phyloP scores from a whole-genome alignment of 2,113 vertebrate species.

The Mormyrus lacerda region DNA sequence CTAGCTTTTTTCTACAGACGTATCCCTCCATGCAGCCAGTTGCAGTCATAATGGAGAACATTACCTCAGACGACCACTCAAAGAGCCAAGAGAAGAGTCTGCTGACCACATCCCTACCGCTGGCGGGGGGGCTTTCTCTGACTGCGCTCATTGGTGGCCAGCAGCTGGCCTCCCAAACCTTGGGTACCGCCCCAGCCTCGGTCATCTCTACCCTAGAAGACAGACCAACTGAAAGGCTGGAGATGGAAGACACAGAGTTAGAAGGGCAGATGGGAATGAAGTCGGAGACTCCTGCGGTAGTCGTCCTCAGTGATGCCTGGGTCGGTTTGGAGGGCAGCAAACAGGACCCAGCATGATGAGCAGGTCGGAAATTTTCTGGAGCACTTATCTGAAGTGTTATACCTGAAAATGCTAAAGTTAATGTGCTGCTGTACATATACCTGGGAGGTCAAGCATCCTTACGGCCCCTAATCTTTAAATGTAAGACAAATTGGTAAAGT shows the following conservation, averaged over 20 bases:
- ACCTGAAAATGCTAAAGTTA: neutral
- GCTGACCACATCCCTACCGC: conserved; percentile 54
- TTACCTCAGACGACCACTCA: conserved; percentile 61
- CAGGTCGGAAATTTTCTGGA: neutral
- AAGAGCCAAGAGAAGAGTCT: conserved; percentile 58
- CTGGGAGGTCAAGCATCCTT: neutral
- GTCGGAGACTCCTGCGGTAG: conserved; percentile 61
- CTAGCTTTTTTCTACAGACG: conserved; percentile 74
- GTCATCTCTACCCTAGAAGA: conserved; percentile 72
- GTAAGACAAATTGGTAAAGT: neutral
- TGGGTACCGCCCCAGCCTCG: conserved; percentile 68
- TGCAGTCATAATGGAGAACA: conserved; percentile 72
- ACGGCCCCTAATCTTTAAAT: neutral
- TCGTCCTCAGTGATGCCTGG: conserved; percentile 56
- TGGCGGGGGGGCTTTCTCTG: conserved; percentile 54
- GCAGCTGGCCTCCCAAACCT: conserved; percentile 59
- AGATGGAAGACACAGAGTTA: conserved; percentile 29
- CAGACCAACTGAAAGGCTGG: conserved; percentile 43
- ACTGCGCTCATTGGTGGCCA: conserved; percentile 55
- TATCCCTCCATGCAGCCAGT: conserved; percentile 68
- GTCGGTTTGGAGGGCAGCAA: conserved; percentile 21
- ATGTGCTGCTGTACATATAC: neutral
- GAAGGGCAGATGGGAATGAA: conserved; percentile 36
- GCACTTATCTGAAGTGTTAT: neutral
- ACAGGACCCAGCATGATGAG: conserved; percentile 16